These are phyloP conservation scores for Calidris pugnax DNA, from an alignment of 2,113 vertebrate genomes.

Conservation along the genomic window DNA sequence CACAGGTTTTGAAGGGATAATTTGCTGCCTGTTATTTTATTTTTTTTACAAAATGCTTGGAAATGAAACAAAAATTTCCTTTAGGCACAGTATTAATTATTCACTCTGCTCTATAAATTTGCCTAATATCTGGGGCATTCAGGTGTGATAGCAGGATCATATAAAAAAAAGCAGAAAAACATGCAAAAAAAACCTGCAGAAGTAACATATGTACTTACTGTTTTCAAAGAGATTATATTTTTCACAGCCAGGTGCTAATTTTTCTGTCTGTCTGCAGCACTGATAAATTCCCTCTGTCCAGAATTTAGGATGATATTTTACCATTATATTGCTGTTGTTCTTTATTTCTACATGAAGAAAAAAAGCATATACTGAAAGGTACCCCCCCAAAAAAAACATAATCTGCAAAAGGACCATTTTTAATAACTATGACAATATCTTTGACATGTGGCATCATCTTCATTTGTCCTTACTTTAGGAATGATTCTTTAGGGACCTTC, in stretches of 20 bases:
- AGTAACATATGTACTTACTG: slow-evolving; percentile 75
- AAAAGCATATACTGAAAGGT: neutral
- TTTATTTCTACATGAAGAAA: slow-evolving; percentile 83
- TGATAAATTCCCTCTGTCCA: slow-evolving; percentile 92
- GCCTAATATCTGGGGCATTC: neutral
- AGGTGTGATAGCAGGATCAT: neutral
- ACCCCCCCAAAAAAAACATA: neutral
- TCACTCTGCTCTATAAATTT: neutral
- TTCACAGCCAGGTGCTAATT: slow-evolving; percentile 90
- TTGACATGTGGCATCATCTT: neutral
- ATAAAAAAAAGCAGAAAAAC: neutral
- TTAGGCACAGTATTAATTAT: neutral
- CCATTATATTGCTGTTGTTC: slow-evolving; percentile 82
- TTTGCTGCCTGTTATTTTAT: neutral
- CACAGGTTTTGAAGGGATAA: neutral
- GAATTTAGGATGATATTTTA: slow-evolving; percentile 94
- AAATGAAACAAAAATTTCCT: neutral
- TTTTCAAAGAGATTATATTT: slow-evolving; percentile 89
- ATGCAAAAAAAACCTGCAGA: neutral
- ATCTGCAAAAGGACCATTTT: neutral
- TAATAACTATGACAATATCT: neutral
- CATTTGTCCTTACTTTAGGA: neutral
- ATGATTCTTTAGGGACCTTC: neutral
- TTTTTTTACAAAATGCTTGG: neutral
- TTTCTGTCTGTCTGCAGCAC: slow-evolving; percentile 92